Conservation (phyloP, 1,140 invertebrate species). For the Platorchestia sp. region DNA sequence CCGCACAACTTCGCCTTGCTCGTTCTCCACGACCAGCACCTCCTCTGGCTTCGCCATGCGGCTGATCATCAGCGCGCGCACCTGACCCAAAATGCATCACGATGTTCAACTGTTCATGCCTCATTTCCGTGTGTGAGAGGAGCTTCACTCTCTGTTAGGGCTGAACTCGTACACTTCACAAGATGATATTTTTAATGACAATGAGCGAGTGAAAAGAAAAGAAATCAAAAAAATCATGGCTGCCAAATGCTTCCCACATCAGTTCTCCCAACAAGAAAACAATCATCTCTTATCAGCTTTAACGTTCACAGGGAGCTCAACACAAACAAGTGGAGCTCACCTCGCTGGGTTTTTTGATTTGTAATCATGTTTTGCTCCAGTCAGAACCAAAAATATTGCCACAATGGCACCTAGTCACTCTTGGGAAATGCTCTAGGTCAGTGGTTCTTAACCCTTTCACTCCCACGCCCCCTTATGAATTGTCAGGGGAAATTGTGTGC, state of each 20-base stretch:
- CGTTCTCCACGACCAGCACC: conserved; percentile 99
- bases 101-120: background rate
- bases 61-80: conserved; percentile 99
- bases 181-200: no score
- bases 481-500: no score
- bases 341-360: background rate
- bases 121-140: no score
- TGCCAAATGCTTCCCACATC: background rate
- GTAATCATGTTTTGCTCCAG: background rate
- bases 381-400: background rate
- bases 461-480: no score
- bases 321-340: background rate
- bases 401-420: background rate
- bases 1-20: conserved; percentile 98
- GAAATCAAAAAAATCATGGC: no score
- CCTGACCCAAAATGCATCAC: conserved; percentile 70
- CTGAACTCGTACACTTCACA: no score
- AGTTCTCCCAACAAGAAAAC: background rate
- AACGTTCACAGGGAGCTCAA: conserved; percentile 5
- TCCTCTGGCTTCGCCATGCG: conserved; percentile 99
- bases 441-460: no score
- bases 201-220: no score
- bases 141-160: no score
- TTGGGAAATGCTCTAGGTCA: no score
- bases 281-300: conserved; percentile 37